phyloP scores from a whole-genome alignment of 2,113 vertebrate genomes.

The Mormyrus iriodes region DNA sequence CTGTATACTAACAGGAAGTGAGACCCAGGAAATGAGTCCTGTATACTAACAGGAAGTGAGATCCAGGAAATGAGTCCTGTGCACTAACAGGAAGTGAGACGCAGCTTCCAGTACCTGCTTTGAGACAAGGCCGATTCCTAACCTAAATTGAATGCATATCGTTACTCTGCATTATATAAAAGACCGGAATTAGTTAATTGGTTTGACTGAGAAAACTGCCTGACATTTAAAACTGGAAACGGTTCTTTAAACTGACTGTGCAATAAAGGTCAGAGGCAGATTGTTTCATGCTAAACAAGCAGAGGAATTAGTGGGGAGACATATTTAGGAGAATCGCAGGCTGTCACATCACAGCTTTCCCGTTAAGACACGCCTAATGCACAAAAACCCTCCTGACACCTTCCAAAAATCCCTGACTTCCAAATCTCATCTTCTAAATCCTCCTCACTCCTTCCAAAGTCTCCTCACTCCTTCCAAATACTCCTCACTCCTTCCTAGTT shows the following conservation, averaged over 20 bases:
- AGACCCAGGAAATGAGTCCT: too few relatives aligned
- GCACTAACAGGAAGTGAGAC: neutral
- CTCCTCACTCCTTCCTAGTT: neutral
- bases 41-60: too few relatives aligned
- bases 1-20: neutral
- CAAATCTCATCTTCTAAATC: neutral
- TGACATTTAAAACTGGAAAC: constrained; percentile 1
- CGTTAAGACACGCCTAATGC: neutral
- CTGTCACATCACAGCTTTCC: neutral
- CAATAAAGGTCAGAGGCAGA: neutral
- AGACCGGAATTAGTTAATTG: neutral
- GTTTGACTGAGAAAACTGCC: neutral
- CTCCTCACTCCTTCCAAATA: neutral
- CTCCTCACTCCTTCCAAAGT: neutral
- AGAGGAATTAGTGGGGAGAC: neutral
- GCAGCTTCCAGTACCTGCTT: neutral
- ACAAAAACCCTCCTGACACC: neutral
- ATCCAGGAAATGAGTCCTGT: too few relatives aligned
- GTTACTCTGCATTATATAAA: neutral
- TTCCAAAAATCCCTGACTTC: neutral
- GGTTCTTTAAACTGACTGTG: neutral
- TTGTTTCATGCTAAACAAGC: neutral
- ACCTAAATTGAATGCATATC: neutral
- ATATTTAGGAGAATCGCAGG: neutral
- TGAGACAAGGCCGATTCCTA: neutral